Evolutionary conservation across 2,888 invertebrate species (phyloP).

Genomic region (Philaethria dido): DNA sequence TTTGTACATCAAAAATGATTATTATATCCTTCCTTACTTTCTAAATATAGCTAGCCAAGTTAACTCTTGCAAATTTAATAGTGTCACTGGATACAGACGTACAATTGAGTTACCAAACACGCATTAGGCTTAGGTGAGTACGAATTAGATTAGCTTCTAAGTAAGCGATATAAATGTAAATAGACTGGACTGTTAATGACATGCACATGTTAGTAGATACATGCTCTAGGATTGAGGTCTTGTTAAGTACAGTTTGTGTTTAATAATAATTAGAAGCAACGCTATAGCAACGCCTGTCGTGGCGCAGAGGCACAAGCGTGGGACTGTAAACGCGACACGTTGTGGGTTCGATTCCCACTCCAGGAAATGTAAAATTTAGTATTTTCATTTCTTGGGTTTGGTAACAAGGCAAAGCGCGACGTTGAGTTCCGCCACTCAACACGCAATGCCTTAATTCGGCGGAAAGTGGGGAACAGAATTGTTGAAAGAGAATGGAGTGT

Average conservation of each 20-base stretch:
- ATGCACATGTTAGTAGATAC: slow-evolving; percentile 16
- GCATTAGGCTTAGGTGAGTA: slow-evolving; percentile 56
- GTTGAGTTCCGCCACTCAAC: no score
- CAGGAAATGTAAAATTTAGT: no score
- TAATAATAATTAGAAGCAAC: background rate
- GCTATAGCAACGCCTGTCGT: no score
- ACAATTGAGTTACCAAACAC: slow-evolving; percentile 54
- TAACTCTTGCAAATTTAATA: slow-evolving; percentile 34
- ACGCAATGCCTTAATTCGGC: no score
- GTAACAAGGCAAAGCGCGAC: no score
- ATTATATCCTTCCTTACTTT: background rate
- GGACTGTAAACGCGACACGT: no score
- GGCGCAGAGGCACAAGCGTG: no score
- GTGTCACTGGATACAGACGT: slow-evolving; percentile 30
- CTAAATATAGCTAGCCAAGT: background rate
- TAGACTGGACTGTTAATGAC: slow-evolving; percentile 12
- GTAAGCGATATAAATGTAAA: slow-evolving; percentile 39
- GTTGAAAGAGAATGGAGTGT: no score
- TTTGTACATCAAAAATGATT: no score
- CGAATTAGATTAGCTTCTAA: slow-evolving; percentile 57
- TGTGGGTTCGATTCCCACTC: no score
- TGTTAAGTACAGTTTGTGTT: background rate
- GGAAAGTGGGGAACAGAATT: no score
- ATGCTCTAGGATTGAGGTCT: slow-evolving; percentile 7
- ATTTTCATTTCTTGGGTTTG: no score